Conservation (phyloP, 1,140 invertebrate genomes). For the Meteorus sp. region DNA sequence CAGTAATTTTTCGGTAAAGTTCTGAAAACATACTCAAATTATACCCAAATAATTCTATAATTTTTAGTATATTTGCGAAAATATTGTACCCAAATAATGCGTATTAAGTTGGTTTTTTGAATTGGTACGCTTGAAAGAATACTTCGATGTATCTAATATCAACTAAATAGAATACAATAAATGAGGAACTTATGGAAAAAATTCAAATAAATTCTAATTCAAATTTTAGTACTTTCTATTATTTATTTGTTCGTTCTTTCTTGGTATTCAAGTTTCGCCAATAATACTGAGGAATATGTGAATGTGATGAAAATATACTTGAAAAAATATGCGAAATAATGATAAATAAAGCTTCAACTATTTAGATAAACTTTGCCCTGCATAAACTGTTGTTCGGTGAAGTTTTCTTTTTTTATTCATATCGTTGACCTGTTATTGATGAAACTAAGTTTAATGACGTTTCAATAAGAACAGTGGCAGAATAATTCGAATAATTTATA, state of each 20-base stretch:
- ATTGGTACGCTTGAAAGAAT: not conserved
- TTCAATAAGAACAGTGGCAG: no score
- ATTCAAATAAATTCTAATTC: not conserved
- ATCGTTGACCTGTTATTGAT: no score
- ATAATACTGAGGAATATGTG: not conserved
- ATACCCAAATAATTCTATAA: not conserved
- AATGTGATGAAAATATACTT: no score
- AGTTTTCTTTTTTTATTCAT: no score
- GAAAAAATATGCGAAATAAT: no score
- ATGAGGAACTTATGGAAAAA: not conserved
- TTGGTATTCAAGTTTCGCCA: not conserved
- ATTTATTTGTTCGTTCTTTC: not conserved
- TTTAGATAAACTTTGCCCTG: no score
- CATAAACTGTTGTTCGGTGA: no score
- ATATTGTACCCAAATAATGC: not conserved
- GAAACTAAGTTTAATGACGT: no score
- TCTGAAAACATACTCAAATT: not conserved
- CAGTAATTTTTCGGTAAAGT: not conserved
- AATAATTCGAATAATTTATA: no score
- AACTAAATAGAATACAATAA: not conserved
- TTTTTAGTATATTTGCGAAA: not conserved
- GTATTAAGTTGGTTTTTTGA: not conserved
- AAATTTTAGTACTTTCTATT: not conserved
- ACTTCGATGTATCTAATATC: not conserved
- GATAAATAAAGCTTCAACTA: no score